Evolutionary conservation across 2,888 invertebrate genomes (phyloP).

Genomic region (Teinopalpus imperialis): DNA sequence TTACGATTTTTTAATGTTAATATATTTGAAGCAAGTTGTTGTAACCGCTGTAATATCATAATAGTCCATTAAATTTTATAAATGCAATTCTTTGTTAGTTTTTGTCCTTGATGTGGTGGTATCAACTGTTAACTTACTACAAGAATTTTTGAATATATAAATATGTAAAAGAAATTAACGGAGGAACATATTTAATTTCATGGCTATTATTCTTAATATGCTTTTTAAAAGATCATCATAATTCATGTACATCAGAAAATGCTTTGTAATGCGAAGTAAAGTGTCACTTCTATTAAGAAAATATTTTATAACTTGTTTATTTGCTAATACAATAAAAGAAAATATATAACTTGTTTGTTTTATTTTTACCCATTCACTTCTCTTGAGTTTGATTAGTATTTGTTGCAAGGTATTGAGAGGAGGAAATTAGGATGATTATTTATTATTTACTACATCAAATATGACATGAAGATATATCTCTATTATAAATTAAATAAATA

Average conservation of each 20-base stretch:
- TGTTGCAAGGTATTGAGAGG: too few relatives aligned
- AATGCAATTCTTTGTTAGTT: slow-evolving; percentile 12
- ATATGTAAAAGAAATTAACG: slow-evolving; percentile 26
- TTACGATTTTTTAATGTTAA: slow-evolving; percentile 73
- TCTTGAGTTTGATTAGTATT: too few relatives aligned
- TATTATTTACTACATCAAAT: too few relatives aligned
- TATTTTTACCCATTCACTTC: too few relatives aligned
- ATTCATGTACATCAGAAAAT: slow-evolving; percentile 47
- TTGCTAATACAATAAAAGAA: slow-evolving; percentile 85
- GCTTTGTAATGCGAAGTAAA: slow-evolving; percentile 62
- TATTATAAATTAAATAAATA: too few relatives aligned
- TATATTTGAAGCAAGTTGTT: slow-evolving; percentile 61
- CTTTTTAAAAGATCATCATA: slow-evolving; percentile 43
- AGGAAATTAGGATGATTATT: too few relatives aligned
- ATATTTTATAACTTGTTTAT: slow-evolving; percentile 82
- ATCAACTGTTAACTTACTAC: slow-evolving; percentile 12
- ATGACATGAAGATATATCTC: too few relatives aligned
- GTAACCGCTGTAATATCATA: slow-evolving; percentile 56
- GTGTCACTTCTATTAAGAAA: slow-evolving; percentile 73
- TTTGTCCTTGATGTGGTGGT: slow-evolving; percentile 15
- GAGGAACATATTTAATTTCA: too few relatives aligned
- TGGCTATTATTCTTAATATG: slow-evolving; percentile 17
- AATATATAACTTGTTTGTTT: slow-evolving; percentile 52
- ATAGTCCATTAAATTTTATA: slow-evolving; percentile 32
- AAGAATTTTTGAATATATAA: slow-evolving; percentile 12